A percentile compares a stretch with the other conserved stretches of the same genome.
These are phyloP conservation scores for Crotalus adamanteus DNA, from an alignment of 2,797 vertebrate genomes.

Conservation along the genomic window DNA sequence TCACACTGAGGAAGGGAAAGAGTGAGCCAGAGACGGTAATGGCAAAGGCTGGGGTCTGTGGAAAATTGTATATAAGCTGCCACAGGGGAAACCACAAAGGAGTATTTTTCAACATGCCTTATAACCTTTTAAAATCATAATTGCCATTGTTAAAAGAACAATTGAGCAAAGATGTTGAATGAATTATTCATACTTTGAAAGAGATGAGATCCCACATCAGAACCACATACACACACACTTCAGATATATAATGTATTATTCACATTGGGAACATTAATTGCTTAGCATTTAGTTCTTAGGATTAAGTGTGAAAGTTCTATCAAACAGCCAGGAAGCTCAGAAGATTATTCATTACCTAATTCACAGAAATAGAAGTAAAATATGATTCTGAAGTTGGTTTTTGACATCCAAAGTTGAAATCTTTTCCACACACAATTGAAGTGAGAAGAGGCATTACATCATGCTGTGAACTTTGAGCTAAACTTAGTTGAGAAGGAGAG, in stretches of 20 bases:
- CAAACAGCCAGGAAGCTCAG: not conserved
- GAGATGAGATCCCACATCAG: constrained; percentile 63
- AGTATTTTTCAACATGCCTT: constrained; percentile 66
- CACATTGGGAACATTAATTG: constrained; percentile 34
- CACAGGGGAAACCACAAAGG: constrained; percentile 52
- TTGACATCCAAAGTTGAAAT: constrained; percentile 31
- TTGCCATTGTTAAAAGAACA: constrained; percentile 66
- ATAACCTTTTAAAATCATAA: constrained; percentile 70
- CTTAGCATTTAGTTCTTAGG: constrained; percentile 30
- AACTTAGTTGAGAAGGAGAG: not conserved
- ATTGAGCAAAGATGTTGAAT: constrained; percentile 57
- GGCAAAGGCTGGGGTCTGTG: constrained; percentile 53
- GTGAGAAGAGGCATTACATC: accelerated
- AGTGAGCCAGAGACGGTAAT: constrained; percentile 58
- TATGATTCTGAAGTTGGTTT: constrained; percentile 32
- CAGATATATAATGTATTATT: constrained; percentile 55
- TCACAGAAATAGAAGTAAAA: constrained; percentile 30
- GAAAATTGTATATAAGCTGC: constrained; percentile 62
- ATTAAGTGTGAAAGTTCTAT: not conserved
- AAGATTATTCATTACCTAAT: not conserved
- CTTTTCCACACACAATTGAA: not conserved
- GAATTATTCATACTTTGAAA: constrained; percentile 71
- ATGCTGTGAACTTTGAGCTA: accelerated
- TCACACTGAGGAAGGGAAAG: constrained; percentile 51
- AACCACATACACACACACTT: not conserved